phyloP scores from a whole-genome alignment of 2,113 vertebrate species.

The Rhinopomastus cyanomelas region DNA sequence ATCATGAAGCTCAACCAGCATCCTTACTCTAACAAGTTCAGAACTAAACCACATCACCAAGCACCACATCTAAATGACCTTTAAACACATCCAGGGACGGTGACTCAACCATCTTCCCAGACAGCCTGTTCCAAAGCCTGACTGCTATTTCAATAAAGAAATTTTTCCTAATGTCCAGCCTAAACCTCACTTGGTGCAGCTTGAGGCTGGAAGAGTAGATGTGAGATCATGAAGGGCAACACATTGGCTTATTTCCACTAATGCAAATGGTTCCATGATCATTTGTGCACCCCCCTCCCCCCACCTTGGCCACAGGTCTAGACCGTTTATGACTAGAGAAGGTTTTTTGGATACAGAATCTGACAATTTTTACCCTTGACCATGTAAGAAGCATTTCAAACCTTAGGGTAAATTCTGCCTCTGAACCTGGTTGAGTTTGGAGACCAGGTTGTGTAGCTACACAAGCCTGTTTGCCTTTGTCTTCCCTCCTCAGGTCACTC shows the following conservation, averaged over 20 bases:
- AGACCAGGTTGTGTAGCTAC: not conserved
- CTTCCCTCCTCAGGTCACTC: not conserved
- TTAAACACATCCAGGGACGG: no score
- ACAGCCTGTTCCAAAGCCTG: no score
- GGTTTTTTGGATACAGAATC: not conserved
- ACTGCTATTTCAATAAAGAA: no score
- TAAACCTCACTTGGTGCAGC: no score
- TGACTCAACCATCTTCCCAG: no score
- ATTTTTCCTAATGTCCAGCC: no score
- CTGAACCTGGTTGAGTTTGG: not conserved
- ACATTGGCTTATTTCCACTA: not conserved
- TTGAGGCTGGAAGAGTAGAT: not conserved
- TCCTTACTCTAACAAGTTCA: no score
- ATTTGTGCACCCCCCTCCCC: accelerated
- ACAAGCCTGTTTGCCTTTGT: not conserved
- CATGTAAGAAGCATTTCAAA: not conserved
- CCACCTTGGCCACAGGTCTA: not conserved
- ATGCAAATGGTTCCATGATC: not conserved
- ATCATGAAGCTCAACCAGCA: no score
- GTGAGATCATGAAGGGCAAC: not conserved
- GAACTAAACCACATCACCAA: no score
- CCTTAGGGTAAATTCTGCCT: not conserved
- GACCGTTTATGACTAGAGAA: not conserved
- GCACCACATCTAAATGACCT: no score
- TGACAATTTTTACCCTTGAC: not conserved